These are phyloP conservation scores for Vulpes lagopus DNA, from an alignment of 2,113 vertebrate species.

Conservation along the genomic window DNA sequence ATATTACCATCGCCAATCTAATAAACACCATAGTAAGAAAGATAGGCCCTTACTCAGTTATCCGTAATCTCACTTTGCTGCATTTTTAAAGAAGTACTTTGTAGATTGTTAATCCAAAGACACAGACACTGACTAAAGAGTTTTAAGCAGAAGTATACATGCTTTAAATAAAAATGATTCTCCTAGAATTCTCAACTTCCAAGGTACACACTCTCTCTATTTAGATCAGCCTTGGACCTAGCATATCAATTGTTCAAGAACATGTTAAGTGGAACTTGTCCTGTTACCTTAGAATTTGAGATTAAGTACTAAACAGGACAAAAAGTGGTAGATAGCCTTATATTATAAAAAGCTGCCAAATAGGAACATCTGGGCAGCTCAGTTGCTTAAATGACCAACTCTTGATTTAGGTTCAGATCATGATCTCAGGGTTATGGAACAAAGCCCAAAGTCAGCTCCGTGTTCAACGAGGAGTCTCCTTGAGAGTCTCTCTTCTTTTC, in stretches of 20 bases:
- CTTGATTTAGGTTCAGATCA: not conserved
- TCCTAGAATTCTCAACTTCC: not conserved
- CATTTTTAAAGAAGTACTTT: constrained; percentile 10
- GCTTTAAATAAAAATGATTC: not conserved
- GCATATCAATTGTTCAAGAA: not conserved
- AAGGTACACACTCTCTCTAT: not conserved
- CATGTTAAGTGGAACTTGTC: not conserved
- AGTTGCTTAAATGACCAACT: not conserved
- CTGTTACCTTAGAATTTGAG: constrained; percentile 4
- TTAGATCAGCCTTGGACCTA: not conserved
- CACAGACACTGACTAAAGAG: not conserved
- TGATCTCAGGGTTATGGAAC: not conserved
- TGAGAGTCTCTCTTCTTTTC: not conserved
- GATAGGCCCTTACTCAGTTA: not conserved
- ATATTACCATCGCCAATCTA: not conserved
- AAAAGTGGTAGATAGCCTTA: not conserved
- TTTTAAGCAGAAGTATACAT: not conserved
- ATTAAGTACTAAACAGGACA: not conserved
- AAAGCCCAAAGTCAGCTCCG: not conserved
- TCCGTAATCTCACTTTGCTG: not conserved
- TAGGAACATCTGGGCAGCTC: not conserved
- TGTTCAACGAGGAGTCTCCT: not conserved
- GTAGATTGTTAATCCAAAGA: not conserved
- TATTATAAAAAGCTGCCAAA: constrained; percentile 7
- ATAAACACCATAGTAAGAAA: not conserved